Conservation (phyloP, 2,888 invertebrate species). For the Thymelicus sylvestris region DNA sequence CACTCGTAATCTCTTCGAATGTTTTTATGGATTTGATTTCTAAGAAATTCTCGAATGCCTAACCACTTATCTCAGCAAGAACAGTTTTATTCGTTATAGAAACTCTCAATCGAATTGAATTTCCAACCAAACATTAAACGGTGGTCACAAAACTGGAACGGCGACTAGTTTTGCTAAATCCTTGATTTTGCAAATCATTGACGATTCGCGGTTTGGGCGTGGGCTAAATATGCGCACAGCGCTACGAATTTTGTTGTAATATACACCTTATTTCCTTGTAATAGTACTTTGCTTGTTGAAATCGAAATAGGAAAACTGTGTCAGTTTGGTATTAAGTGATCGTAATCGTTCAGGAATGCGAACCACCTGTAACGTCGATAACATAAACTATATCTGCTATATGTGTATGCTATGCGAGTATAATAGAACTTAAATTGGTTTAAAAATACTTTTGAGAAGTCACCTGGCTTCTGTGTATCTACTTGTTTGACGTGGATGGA, state of each 20-base stretch:
- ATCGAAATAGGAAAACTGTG: conserved; percentile 51
- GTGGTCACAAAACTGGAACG: conserved; percentile 49
- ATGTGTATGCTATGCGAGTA: neutral
- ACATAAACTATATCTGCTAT: conserved; percentile 34
- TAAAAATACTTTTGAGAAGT: conserved; percentile 1
- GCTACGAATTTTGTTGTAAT: conserved; percentile 54
- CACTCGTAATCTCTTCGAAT: too few relatives aligned
- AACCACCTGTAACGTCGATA: conserved; percentile 69
- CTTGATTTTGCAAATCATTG: conserved; percentile 76
- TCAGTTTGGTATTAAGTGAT: conserved; percentile 58
- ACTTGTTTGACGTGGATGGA: too few relatives aligned
- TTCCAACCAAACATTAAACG: conserved; percentile 12
- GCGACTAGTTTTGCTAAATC: conserved; percentile 57
- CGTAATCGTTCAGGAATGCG: conserved; percentile 67
- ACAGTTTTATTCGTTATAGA: neutral
- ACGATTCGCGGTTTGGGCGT: conserved; percentile 66
- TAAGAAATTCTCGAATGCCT: too few relatives aligned
- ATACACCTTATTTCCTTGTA: conserved; percentile 58
- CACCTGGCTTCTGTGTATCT: too few relatives aligned
- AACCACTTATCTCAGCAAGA: neutral
- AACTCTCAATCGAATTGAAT: conserved; percentile 16
- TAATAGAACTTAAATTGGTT: conserved; percentile 9
- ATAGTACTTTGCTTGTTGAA: conserved; percentile 51
- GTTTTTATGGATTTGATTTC: too few relatives aligned
- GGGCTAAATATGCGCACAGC: conserved; percentile 71